Evolutionary conservation across 2,113 vertebrate genomes (phyloP), one percentile per base, ranked within the genome.

Genomic region (Malurus melanocephalus): DNA sequence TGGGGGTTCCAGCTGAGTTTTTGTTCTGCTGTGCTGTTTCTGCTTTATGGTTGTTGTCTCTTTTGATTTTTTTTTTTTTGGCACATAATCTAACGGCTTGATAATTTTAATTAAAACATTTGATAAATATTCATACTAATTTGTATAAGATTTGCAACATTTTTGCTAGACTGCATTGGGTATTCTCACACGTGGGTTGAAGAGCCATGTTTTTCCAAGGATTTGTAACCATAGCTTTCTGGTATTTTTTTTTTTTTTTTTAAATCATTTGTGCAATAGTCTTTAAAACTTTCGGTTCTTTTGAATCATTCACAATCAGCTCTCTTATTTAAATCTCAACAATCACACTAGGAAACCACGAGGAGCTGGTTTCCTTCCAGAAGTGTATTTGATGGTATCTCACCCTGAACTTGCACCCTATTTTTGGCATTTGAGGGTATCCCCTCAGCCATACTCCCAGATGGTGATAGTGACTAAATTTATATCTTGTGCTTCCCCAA

Each of bases 41-140:
- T 80, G 33, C n/a, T 88, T 95, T 60, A 74, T 86, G 57, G 80
- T 71, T 91, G 75, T 74, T 91, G 46, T 85, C 28, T 49, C 66
- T 89, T 81, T 93, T 91, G 59, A 83, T 62, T 90, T 72, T 40
- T 35, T 90, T 72, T 40, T 35, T 88, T 56, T 27, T 24, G 48
- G 62, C 92, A 81, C 64, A 33, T 79, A 86, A 87, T 88, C 76
- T 69, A 93, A 89, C 67, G 90, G 72, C 33, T 94, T 96, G 88
- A 82, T 91, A 93, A 82, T 94, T 92, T 96, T 94, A 96, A 95
- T 94, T 96, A 91, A 94, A 94, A 92, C 16, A 81, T 88, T 91
- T 79, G 67, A 91, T 94, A 94, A 93, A 94, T 94, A 93, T 85
- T 94, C 78, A 96, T 88, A 59, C 27, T 88, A 82, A 94, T 87